Conservation (phyloP, 2,113 vertebrate genomes). For the Calypte anna region DNA sequence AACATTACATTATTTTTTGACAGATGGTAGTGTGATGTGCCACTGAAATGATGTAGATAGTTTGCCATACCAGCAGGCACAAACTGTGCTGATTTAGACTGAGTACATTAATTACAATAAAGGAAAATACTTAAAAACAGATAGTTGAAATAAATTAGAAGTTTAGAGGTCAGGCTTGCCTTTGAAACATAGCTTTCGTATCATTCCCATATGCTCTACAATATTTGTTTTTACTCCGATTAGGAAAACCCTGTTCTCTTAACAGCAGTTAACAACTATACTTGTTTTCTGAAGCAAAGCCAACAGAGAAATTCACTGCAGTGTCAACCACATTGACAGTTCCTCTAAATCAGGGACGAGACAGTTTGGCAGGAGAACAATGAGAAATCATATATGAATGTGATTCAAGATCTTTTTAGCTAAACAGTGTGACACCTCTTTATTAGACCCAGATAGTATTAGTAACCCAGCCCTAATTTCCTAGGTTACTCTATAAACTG, state of each 20-base stretch:
- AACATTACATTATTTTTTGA: not conserved
- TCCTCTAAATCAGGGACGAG: not conserved
- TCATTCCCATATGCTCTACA: not conserved
- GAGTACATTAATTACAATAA: not conserved
- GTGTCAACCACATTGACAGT: not conserved
- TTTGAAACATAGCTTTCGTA: not conserved
- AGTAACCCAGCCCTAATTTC: not conserved
- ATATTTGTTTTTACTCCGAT: not conserved
- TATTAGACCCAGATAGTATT: not conserved
- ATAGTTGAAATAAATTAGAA: not conserved
- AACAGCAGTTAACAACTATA: not conserved
- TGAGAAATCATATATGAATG: not conserved
- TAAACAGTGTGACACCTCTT: not conserved
- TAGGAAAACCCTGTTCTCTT: not conserved
- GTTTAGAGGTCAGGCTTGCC: not conserved
- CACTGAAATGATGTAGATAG: not conserved
- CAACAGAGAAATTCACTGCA: not conserved
- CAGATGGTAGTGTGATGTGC: slow-evolving; percentile 18
- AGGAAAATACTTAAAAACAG: not conserved
- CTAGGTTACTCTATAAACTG: not conserved
- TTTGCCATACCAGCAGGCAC: not conserved
- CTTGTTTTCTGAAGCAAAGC: not conserved
- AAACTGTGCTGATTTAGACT: not conserved
- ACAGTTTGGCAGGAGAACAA: not conserved
- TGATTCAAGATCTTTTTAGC: not conserved